Conservation (phyloP, 1,140 invertebrate genomes). For the Battus philenor region DNA sequence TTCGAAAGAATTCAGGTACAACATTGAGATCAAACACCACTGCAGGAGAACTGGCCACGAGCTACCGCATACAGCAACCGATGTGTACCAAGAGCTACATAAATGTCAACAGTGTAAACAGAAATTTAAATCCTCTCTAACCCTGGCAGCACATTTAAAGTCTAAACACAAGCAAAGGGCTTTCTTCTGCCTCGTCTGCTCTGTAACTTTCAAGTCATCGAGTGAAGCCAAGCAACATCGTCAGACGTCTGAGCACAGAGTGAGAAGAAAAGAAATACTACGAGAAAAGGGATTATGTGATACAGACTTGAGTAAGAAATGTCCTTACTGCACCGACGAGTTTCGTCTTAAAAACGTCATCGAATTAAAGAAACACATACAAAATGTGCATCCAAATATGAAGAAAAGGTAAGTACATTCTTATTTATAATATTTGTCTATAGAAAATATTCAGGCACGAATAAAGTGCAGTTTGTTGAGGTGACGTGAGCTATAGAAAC, state of each 20-base stretch:
- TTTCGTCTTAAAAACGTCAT: constrained; percentile 74
- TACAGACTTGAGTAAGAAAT: constrained; percentile 70
- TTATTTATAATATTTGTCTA: too few species aligned
- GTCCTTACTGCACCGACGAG: constrained; percentile 77
- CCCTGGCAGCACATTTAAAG: constrained; percentile 81
- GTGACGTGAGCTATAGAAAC: too few species aligned
- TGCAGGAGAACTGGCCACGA: constrained; percentile 75
- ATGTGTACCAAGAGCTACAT: constrained; percentile 80
- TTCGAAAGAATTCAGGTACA: constrained; percentile 80
- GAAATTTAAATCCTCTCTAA: constrained; percentile 77
- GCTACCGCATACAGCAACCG: constrained; percentile 73
- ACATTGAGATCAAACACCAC: constrained; percentile 82
- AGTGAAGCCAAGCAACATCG: constrained; percentile 82
- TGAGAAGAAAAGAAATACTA: constrained; percentile 66
- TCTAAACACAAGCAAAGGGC: constrained; percentile 74
- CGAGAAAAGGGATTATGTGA: constrained; percentile 52
- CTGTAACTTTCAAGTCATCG: constrained; percentile 78
- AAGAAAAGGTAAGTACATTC: constrained; percentile 52
- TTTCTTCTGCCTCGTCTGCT: constrained; percentile 83
- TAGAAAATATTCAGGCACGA: too few species aligned
- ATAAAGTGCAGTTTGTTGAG: too few species aligned
- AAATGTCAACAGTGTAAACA: constrained; percentile 77
- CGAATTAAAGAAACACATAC: constrained; percentile 81
- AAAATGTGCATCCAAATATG: constrained; percentile 78
- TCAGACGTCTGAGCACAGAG: constrained; percentile 78